phyloP scores from a whole-genome alignment of 2,797 vertebrate genomes.

The Gymnoscopelus microlampas region DNA sequence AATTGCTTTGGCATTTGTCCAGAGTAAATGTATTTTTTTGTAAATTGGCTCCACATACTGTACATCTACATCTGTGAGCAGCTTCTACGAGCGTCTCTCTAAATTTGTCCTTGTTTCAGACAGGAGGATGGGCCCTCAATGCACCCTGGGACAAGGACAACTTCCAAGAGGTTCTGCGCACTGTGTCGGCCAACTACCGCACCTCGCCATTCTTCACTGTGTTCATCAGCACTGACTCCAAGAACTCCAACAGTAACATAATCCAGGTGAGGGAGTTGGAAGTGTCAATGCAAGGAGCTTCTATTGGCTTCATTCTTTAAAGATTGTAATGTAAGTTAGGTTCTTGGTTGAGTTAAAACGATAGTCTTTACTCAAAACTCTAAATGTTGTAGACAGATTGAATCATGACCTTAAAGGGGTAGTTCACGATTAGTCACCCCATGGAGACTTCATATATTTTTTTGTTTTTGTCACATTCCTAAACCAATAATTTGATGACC shows the following conservation, averaged over 20 bases:
- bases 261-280: constrained; percentile 87
- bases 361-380: too few species aligned
- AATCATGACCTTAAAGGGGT: too few species aligned
- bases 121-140: constrained; percentile 94
- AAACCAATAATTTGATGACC: too few species aligned
- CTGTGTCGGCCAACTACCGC: constrained; percentile 86
- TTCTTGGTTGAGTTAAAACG: too few species aligned
- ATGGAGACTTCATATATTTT: too few species aligned
- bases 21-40: not conserved
- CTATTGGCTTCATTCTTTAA: not conserved
- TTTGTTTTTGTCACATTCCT: too few species aligned
- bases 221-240: constrained; percentile 94
- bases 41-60: not conserved
- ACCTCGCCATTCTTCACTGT: constrained; percentile 94
- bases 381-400: too few species aligned
- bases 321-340: not conserved
- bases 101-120: constrained; percentile 73
- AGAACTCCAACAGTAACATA: constrained; percentile 95
- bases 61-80: not conserved
- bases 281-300: not conserved
- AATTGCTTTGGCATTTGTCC: not conserved
- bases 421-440: too few species aligned
- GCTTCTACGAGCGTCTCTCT: not conserved
- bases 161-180: constrained; percentile 91
- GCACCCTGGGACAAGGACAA: constrained; percentile 85